Base-by-base conservation (phyloP, 2,113 vertebrate genomes). In the Microcebus griseorufus region DNA sequence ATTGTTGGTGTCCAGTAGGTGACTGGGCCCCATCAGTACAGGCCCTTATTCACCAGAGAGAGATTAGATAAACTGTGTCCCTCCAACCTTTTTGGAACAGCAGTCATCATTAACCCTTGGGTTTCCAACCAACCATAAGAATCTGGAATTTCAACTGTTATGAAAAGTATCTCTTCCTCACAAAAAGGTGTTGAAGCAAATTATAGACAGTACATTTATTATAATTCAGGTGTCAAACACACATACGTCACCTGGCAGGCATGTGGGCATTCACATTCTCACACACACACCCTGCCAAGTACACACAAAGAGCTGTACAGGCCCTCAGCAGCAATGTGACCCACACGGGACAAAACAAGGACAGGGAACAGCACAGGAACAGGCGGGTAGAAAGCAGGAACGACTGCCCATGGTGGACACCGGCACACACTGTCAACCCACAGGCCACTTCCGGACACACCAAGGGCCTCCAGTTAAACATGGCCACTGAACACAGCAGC, bases 1-100 rank as follows among this genome's bases (percentile, higher is more conserved):
- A 96, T 96, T 98, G 97, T 97, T 97, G 97, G 60, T 96, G 94
- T 90, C 96, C 97, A 97, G 95, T 93, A 98, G 97, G 93, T 96
- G 97, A 98, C 93, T 95, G 87, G 97, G 70, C 96, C 95, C 95
- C 76, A 95, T 96, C 95, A 98, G 97, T 93, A 97, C 98, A 98
- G 96, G 95, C 80, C 85, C 84, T 90, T 45, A 76, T 97, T 97
- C 95, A 96, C 85, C 64, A 94, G 80, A 97, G 96, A 95, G 93
- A 97, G 20, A 0, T 94, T 42, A 97, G 95, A 98, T 94, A 91
- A 80, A 97, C 9, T 0, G 0, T 90, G 72, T 97, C 96, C 90
- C 93, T 94, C 29, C 73, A 93, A 83, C 79, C 80, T 91, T 96
- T 94, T 93, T 87, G 51, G 37, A 96, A 94, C 0, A n/a, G 65